Percentiles rank a stretch among this genome's conserved stretches.
Conservation (phyloP, 2,113 vertebrate genomes). For the Jaculus jaculus region DNA sequence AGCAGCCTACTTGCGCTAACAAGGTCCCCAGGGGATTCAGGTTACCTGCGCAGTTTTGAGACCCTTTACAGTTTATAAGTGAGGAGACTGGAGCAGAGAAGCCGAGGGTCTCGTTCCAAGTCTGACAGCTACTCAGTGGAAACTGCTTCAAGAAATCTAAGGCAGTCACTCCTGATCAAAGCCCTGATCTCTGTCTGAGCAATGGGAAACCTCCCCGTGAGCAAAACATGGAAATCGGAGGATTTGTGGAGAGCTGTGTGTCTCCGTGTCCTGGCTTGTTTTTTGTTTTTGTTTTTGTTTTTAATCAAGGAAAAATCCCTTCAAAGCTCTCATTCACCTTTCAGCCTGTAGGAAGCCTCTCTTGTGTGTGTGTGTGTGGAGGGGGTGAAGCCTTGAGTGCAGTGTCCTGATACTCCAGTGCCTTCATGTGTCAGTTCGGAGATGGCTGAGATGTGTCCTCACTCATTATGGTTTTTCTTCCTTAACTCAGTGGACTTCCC, state of each 20-base stretch:
- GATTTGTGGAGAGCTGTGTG: accelerated
- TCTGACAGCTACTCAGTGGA: not conserved
- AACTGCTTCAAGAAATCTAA: not conserved
- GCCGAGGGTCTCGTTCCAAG: accelerated
- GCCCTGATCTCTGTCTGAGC: not conserved
- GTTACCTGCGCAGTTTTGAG: too few relatives aligned
- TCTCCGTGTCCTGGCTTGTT: accelerated
- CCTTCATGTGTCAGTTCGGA: not conserved
- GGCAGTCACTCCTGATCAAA: not conserved
- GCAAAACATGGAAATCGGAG: not conserved
- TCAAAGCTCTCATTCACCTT: not conserved
- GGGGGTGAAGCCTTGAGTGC: too few relatives aligned
- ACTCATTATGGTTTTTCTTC: not conserved
- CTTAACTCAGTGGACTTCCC: not conserved
- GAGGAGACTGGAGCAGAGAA: not conserved
- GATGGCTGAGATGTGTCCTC: accelerated
- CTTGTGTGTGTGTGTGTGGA: too few relatives aligned
- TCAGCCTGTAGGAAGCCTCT: not conserved
- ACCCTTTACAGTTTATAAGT: not conserved
- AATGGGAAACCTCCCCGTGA: too few relatives aligned
- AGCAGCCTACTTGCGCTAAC: accelerated
- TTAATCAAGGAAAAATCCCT: accelerated
- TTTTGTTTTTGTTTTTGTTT: too few relatives aligned
- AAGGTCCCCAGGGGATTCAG: not conserved
- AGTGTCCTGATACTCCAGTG: too few relatives aligned